These are phyloP conservation scores for Drosophila carrolli DNA, from an alignment of 1,140 invertebrate species.

Conservation along the genomic window DNA sequence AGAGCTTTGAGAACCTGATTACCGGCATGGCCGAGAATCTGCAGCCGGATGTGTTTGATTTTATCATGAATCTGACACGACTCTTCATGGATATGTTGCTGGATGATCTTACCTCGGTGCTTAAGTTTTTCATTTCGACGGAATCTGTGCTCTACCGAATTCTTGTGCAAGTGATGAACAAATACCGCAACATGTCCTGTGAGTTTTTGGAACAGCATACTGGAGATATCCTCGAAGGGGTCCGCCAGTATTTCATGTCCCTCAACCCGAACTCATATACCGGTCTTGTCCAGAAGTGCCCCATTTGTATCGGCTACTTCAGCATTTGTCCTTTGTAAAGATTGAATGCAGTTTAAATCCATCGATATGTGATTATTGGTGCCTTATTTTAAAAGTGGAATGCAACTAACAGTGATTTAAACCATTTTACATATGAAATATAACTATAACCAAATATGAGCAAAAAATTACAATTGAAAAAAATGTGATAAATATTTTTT, in stretches of 20 bases:
- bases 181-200: neutral
- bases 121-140: constrained; percentile 52
- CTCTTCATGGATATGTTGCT: constrained; percentile 44
- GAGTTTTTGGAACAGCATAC: neutral
- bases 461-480: neutral
- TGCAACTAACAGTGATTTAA: neutral
- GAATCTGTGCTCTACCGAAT: constrained; percentile 57
- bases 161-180: constrained; percentile 17
- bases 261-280: constrained; percentile 57
- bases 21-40: constrained; percentile 30
- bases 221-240: constrained; percentile 9
- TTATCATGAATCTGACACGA: constrained; percentile 25
- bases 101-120: constrained; percentile 24
- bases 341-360: neutral
- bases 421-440: too few relatives aligned
- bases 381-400: constrained; percentile 2
- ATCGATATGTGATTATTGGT: constrained; percentile 4
- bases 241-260: constrained; percentile 45
- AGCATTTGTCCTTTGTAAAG: constrained; percentile 10
- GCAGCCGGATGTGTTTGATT: neutral
- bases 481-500: neutral
- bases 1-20: constrained; percentile 41
- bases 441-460: neutral
- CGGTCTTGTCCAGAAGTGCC: constrained; percentile 23
- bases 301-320: constrained; percentile 45